These are phyloP conservation scores for Anisognathus igniventris DNA, from an alignment of 2,797 vertebrate genomes.

Conservation along the genomic window DNA sequence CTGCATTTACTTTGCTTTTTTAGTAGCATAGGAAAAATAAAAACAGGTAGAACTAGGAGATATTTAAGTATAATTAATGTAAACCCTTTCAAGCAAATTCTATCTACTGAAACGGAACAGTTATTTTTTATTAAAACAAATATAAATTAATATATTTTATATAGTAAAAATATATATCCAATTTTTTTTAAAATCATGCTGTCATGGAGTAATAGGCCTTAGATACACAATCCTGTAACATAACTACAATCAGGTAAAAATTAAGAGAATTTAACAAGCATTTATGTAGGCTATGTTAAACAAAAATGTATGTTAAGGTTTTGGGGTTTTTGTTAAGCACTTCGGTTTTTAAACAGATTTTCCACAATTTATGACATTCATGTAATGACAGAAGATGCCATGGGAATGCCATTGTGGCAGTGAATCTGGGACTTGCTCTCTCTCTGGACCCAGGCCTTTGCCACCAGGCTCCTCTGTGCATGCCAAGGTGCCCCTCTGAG, in stretches of 20 bases:
- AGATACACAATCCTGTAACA: neutral
- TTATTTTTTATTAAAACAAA: neutral
- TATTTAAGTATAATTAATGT: neutral
- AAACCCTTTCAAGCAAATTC: neutral
- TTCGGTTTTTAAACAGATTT: neutral
- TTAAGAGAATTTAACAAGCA: neutral
- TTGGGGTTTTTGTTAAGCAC: neutral
- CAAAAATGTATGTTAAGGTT: neutral
- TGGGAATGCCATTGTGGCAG: neutral
- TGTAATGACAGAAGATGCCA: neutral
- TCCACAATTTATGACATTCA: neutral
- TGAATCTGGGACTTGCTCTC: neutral
- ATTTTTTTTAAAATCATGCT: neutral
- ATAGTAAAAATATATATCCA: neutral
- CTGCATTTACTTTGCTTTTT: neutral
- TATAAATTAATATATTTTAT: neutral
- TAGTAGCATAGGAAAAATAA: neutral
- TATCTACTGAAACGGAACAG: neutral
- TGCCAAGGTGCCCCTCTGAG: neutral
- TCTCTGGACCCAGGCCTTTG: neutral
- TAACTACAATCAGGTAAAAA: neutral
- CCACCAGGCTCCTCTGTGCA: neutral
- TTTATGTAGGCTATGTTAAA: accelerated
- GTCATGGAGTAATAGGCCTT: neutral
- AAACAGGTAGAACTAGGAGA: neutral